A percentile compares a stretch with the other conserved stretches of the same genome.
Conservation (phyloP, 2,113 vertebrate species). For the Bubo blakistoni region DNA sequence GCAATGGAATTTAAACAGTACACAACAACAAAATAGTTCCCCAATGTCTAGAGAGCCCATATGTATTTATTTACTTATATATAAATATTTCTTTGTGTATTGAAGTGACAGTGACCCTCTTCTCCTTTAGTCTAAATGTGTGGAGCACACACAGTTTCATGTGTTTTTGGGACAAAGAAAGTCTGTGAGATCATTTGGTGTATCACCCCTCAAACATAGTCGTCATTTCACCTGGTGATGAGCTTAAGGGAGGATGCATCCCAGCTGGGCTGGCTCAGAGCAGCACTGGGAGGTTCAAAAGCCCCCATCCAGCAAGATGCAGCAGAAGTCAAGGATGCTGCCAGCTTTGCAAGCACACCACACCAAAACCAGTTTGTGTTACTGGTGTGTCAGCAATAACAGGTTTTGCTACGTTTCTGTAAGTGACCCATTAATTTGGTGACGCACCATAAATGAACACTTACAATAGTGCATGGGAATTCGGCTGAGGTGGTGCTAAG, state of each 20-base stretch:
- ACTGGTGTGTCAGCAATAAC: not conserved
- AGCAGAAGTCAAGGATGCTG: not conserved
- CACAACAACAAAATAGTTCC: not conserved
- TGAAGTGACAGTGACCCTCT: not conserved
- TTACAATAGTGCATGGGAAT: not conserved
- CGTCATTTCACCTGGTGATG: not conserved
- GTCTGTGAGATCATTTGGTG: conserved; percentile 10
- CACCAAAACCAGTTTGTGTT: not conserved
- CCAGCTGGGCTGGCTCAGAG: not conserved
- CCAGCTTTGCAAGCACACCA: not conserved
- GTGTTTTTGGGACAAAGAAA: not conserved
- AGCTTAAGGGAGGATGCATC: not conserved
- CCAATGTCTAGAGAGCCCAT: not conserved
- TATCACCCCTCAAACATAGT: not conserved
- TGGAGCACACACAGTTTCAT: not conserved
- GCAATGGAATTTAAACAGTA: not conserved
- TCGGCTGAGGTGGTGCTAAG: not conserved
- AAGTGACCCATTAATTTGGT: not conserved
- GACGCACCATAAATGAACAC: not conserved
- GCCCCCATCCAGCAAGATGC: not conserved
- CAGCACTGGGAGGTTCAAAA: not conserved
- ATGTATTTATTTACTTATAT: not conserved
- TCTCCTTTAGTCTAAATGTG: not conserved
- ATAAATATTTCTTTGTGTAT: not conserved
- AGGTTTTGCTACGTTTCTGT: not conserved